Evolutionary conservation across 2,888 invertebrate genomes (phyloP), one percentile per base, ranked within the genome.

Genomic region (Hypselothyrea guttata): DNA sequence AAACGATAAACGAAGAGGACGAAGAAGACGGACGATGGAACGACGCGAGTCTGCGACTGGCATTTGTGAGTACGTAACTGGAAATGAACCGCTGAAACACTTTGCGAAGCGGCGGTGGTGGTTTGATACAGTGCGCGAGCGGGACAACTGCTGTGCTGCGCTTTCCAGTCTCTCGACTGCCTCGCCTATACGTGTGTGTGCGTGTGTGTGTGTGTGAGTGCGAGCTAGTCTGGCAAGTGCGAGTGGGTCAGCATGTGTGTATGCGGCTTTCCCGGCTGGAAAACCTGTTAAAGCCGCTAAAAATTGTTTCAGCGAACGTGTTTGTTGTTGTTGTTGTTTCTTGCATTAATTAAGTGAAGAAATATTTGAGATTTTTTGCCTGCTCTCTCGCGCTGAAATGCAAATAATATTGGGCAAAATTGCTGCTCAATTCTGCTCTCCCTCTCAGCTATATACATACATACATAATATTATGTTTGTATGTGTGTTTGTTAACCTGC

Each of bases 211-310:
- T 79, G 62, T 65, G 65, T 63, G 57, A 60, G 81, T 70, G 81
- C 64, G 71, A 73, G 57, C 60, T 67, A 48, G 68, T 41, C 30
- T n/a, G n/a, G n/a, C n/a, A n/a, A n/a, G n/a, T n/a, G n/a, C 64
- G 71, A 73, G 57, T 63, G 71, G 48, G 68, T 41, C 30, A 67
- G 52, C 67, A 58, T 60, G 58, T 62, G 55, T 69, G 58, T 54
- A 53, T 59, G 64, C 74, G 66, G 58, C 68, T 68, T 70, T 67
- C 66, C 65, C 65, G 53, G 53, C 67, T 79, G 84, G 83, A 82
- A 82, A 82, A 79, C 84, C 82, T 84, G 79, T 84, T 79, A 79
- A 78, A 82, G 79, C 79, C 79, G 79, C 79, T 84, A 69, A 84
- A 75, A 84, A 73, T n/a, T n/a, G n/a, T 78, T 71, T 81, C 55